Evolutionary conservation across 2,888 invertebrate species (phyloP).

Genomic region (Xestobium rufovillosum): DNA sequence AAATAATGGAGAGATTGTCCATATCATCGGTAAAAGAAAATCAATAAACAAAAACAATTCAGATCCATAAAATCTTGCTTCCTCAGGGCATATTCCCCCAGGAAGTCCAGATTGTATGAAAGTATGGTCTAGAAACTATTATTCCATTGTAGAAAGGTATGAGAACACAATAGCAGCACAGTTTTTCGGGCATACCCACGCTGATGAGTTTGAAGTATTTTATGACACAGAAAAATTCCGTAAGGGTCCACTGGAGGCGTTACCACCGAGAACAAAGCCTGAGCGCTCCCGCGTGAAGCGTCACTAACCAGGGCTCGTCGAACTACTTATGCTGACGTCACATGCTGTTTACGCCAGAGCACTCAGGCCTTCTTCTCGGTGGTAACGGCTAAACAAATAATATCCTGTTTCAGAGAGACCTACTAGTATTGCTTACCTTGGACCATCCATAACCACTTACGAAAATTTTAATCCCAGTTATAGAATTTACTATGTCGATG

Average conservation of each 20-base stretch:
- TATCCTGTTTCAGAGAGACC: constrained; percentile 55
- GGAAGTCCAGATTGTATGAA: constrained; percentile 87
- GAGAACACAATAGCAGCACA: constrained; percentile 83
- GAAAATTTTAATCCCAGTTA: constrained; percentile 89
- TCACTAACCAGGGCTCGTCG: too few relatives aligned
- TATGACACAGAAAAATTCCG: constrained; percentile 75
- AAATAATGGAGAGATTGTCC: constrained; percentile 89
- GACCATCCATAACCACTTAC: constrained; percentile 91
- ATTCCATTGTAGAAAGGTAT: constrained; percentile 78
- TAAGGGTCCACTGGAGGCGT: too few relatives aligned
- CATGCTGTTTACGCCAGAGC: too few relatives aligned
- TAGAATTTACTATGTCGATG: constrained; percentile 91
- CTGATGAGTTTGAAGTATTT: constrained; percentile 88
- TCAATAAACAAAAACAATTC: too few relatives aligned
- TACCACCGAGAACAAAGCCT: too few relatives aligned
- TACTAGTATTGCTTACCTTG: constrained; percentile 81
- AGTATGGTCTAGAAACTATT: constrained; percentile 92
- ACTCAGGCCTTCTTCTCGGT: too few relatives aligned
- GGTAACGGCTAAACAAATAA: too few relatives aligned
- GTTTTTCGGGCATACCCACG: constrained; percentile 91
- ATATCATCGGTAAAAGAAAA: constrained; percentile 73
- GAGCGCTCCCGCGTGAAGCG: too few relatives aligned
- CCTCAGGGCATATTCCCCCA: constrained; percentile 82
- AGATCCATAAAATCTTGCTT: neutral
- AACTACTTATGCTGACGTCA: too few relatives aligned